Evolutionary conservation across 2,797 vertebrate species (phyloP).

Genomic region (Pantherophis vulpinus): DNA sequence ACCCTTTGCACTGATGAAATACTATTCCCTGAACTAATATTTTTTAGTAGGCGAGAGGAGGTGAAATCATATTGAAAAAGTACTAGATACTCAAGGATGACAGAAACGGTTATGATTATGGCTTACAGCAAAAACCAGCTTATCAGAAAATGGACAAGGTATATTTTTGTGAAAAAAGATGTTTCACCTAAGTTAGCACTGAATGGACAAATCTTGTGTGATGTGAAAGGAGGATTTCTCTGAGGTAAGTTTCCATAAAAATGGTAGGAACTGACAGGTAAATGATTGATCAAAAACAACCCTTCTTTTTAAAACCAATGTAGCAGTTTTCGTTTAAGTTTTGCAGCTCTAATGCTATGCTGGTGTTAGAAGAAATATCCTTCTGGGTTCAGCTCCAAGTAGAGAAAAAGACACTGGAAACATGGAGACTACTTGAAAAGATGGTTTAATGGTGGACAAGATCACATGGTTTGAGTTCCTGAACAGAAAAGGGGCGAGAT

Average conservation of each 20-base stretch:
- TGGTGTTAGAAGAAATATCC: neutral
- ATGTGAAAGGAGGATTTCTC: conserved; percentile 48
- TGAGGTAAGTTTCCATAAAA: conserved; percentile 59
- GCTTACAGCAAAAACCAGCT: conserved; percentile 40
- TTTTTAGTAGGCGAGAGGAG: conserved; percentile 27
- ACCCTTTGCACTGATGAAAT: conserved; percentile 10
- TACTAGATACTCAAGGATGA: conserved; percentile 32
- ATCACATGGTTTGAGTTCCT: too few relatives aligned
- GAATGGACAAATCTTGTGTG: conserved; percentile 39
- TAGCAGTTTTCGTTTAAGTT: conserved; percentile 69
- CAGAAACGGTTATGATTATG: conserved; percentile 39
- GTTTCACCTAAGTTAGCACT: conserved; percentile 58
- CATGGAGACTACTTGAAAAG: too few relatives aligned
- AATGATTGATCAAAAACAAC: conserved; percentile 69
- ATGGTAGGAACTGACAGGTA: conserved; percentile 66
- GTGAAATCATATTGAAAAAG: conserved; percentile 41
- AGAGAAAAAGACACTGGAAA: too few relatives aligned
- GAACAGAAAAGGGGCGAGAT: too few relatives aligned
- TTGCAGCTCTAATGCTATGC: conserved; percentile 49
- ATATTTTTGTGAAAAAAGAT: conserved; percentile 53
- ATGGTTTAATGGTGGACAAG: too few relatives aligned
- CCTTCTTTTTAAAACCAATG: conserved; percentile 66
- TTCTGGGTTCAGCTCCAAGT: too few relatives aligned
- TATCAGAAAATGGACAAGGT: conserved; percentile 45
- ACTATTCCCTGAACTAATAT: conserved; percentile 18